phyloP scores from a whole-genome alignment of 2,888 invertebrate genomes.

The Branchellion lobata region DNA sequence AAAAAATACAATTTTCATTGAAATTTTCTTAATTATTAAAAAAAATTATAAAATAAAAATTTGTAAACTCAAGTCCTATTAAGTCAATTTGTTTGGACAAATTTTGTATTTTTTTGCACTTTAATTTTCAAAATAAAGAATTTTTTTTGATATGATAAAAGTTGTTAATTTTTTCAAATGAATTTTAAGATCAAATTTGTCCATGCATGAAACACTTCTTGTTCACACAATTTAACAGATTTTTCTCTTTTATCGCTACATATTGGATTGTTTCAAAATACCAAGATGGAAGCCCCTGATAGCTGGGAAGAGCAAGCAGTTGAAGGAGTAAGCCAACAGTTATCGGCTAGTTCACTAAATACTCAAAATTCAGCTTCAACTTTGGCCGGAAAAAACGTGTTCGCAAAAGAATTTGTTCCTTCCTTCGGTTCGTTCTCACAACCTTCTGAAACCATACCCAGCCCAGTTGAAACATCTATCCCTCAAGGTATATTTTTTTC shows the following conservation, averaged over 20 bases:
- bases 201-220: not conserved
- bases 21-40: too few relatives aligned
- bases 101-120: too few relatives aligned
- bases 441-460: not conserved
- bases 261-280: conserved; percentile 13
- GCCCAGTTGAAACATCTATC: not conserved
- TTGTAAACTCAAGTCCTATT: too few relatives aligned
- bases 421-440: conserved; percentile 47
- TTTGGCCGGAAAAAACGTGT: conserved; percentile 69
- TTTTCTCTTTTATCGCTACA: conserved; percentile 4
- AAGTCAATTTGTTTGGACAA: too few relatives aligned
- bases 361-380: conserved; percentile 2
- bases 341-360: conserved; percentile 3
- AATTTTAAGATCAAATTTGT: too few relatives aligned
- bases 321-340: conserved; percentile 3
- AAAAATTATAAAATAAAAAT: too few relatives aligned
- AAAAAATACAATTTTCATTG: too few relatives aligned
- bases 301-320: conserved; percentile 38
- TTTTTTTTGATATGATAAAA: too few relatives aligned
- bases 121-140: too few relatives aligned
- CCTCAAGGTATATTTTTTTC: not conserved
- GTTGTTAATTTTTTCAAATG: too few relatives aligned
- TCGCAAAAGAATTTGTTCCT: conserved; percentile 60
- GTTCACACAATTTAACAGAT: not conserved
- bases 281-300: conserved; percentile 34